phyloP scores from a whole-genome alignment of 30 jellyfish, hydroid and myxozoan genomes.

The Pseudorhiza aurosa region DNA sequence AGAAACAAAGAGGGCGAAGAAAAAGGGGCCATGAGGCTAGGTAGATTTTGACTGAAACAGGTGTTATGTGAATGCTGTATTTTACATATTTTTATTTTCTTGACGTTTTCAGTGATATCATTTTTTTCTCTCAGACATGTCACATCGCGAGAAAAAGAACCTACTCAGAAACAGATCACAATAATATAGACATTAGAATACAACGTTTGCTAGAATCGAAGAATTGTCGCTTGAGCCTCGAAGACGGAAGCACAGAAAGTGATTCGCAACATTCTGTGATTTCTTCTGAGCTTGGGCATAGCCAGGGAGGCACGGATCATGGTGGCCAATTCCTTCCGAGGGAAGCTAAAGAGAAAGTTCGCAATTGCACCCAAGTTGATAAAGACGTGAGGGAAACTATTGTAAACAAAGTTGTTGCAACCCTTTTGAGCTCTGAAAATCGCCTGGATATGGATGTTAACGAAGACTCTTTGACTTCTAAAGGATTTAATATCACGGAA shows the following conservation, averaged over 20 bases:
- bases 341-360: constrained; percentile 56
- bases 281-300: background rate
- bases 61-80: no score
- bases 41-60: no score
- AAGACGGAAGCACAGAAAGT: background rate
- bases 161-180: constrained; percentile 53
- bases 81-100: no score
- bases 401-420: constrained; percentile 18
- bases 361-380: constrained; percentile 85
- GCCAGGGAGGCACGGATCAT: background rate
- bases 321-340: constrained; percentile 71
- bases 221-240: constrained; percentile 28
- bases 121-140: constrained; percentile 32
- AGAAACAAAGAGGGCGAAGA: no score
- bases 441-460: background rate
- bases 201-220: constrained; percentile 20
- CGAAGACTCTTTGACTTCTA: constrained; percentile 53
- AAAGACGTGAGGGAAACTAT: constrained; percentile 16
- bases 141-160: constrained; percentile 68
- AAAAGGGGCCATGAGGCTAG: no score
- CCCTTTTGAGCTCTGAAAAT: constrained; percentile 31
- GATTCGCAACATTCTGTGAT: background rate
- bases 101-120: no score
- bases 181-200: constrained; percentile 19
- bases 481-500: constrained; percentile 67